Conservation (phyloP, 2,888 invertebrate species). For the Drosophila lacicola region DNA sequence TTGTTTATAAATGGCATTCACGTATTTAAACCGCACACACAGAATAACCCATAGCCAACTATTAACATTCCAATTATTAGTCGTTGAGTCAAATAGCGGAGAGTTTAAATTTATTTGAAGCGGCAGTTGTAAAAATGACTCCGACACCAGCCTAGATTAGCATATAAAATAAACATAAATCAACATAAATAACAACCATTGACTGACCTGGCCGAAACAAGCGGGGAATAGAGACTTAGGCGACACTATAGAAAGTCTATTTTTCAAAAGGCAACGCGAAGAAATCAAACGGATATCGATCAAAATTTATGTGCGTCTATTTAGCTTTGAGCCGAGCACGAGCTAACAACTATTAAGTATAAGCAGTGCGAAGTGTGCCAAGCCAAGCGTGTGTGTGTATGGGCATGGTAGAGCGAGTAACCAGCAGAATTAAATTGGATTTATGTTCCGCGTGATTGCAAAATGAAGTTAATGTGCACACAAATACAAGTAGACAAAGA, state of each 20-base stretch:
- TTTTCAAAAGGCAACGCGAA: slow-evolving; percentile 69
- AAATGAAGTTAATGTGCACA: slow-evolving; percentile 76
- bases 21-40: slow-evolving; percentile 7
- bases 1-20: slow-evolving; percentile 25
- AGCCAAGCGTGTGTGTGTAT: slow-evolving; percentile 22
- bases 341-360: slow-evolving; percentile 70
- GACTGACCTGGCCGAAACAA: slow-evolving; percentile 16
- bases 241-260: slow-evolving; percentile 63
- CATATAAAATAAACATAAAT: slow-evolving; percentile 75
- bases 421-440: slow-evolving; percentile 77
- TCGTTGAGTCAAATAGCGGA: slow-evolving; percentile 34
- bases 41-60: not conserved
- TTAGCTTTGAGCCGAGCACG: slow-evolving; percentile 61
- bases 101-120: slow-evolving; percentile 43
- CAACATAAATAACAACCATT: slow-evolving; percentile 67
- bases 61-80: slow-evolving; percentile 63
- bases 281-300: slow-evolving; percentile 65
- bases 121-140: slow-evolving; percentile 55
- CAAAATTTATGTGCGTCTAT: slow-evolving; percentile 76
- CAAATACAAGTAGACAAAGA: slow-evolving; percentile 55
- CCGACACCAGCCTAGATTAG: slow-evolving; percentile 55
- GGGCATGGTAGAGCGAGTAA: slow-evolving; percentile 27
- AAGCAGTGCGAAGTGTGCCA: slow-evolving; percentile 49
- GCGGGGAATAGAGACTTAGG: slow-evolving; percentile 9
- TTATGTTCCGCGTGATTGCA: slow-evolving; percentile 78